Evolutionary conservation across 2,888 invertebrate species (phyloP).

Genomic region (Folsomia manolachei): DNA sequence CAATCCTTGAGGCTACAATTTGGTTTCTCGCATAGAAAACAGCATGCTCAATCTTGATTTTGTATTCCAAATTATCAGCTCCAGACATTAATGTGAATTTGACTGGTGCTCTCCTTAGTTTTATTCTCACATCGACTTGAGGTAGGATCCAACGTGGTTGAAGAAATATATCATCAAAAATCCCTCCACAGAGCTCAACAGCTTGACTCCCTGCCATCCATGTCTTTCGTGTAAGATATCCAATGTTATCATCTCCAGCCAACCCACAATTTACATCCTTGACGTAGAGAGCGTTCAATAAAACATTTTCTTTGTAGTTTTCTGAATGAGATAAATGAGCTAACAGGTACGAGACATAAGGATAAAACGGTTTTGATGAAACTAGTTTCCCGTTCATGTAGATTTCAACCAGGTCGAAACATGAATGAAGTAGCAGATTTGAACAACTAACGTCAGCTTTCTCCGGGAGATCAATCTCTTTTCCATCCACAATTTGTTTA

Average conservation of each 20-base stretch:
- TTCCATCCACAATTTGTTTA: neutral
- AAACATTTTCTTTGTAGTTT: neutral
- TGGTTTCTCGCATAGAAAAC: neutral
- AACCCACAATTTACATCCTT: neutral
- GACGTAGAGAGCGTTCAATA: constrained; percentile 1
- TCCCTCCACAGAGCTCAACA: neutral
- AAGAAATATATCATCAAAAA: neutral
- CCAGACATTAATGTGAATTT: neutral
- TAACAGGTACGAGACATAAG: constrained; percentile 1
- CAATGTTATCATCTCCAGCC: neutral
- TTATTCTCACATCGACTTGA: neutral
- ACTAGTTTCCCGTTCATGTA: neutral
- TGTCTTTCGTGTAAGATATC: neutral
- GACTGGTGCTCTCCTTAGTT: constrained; percentile 4
- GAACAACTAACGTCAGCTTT: neutral
- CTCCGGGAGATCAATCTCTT: neutral
- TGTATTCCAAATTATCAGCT: neutral
- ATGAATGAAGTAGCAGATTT: neutral
- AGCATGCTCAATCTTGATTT: neutral
- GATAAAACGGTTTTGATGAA: neutral
- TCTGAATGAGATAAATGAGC: neutral
- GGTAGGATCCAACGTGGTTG: neutral
- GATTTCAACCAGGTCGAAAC: constrained; percentile 3
- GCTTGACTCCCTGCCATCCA: neutral
- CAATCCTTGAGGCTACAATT: neutral